Evolutionary conservation across 2,888 invertebrate species (phyloP).

Genomic region (Spicauda simplicius): DNA sequence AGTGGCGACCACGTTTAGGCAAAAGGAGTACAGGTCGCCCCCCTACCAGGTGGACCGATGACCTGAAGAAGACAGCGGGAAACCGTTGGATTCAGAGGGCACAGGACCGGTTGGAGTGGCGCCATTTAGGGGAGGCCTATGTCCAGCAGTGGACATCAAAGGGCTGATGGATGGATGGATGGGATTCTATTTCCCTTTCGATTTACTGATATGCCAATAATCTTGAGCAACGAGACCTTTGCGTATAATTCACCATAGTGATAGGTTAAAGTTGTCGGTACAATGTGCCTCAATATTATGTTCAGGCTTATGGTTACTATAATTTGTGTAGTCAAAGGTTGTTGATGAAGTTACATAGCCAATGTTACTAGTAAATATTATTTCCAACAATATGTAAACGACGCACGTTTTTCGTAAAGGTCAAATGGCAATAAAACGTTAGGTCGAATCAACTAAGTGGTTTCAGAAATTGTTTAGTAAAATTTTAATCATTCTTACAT

Average conservation of each 20-base stretch:
- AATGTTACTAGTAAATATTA: not conserved
- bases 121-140: too few species aligned
- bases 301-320: not conserved
- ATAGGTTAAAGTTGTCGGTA: slow-evolving; percentile 24
- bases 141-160: too few species aligned
- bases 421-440: not conserved
- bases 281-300: slow-evolving; percentile 9
- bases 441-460: not conserved
- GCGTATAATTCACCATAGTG: not conserved
- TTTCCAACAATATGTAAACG: not conserved
- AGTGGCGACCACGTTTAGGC: too few species aligned
- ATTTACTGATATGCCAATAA: not conserved
- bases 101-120: too few species aligned
- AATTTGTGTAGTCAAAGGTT: slow-evolving; percentile 1
- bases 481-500: too few species aligned
- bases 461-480: not conserved
- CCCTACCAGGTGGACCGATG: too few species aligned
- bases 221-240: slow-evolving; percentile 15
- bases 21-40: too few species aligned
- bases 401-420: not conserved
- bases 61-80: too few species aligned
- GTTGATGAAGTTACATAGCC: not conserved
- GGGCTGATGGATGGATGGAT: too few species aligned
- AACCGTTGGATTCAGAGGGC: too few species aligned
- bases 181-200: too few species aligned